A percentile compares a stretch with the other conserved stretches of the same genome.
These are phyloP conservation scores for Amphiprion clarkii DNA, from an alignment of 2,797 vertebrate species.

Conservation along the genomic window DNA sequence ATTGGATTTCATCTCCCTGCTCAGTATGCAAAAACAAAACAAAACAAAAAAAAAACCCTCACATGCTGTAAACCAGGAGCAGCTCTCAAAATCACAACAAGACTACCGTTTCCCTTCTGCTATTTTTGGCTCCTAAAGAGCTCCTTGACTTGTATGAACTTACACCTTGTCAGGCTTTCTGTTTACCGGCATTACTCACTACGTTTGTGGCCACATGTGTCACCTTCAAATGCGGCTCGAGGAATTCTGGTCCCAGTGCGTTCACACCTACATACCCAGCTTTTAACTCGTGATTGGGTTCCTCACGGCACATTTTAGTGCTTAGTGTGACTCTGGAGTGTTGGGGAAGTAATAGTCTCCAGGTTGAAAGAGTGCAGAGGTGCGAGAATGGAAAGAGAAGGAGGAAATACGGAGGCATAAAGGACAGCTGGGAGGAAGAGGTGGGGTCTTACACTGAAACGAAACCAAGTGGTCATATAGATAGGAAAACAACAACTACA, in stretches of 20 bases:
- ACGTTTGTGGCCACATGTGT: slow-evolving; percentile 30
- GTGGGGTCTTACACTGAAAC: slow-evolving; percentile 11
- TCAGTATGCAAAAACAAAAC: slow-evolving; percentile 3
- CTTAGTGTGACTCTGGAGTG: slow-evolving; percentile 58
- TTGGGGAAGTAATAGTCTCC: slow-evolving; percentile 62
- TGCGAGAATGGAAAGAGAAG: slow-evolving; percentile 40
- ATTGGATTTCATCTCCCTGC: slow-evolving; percentile 10
- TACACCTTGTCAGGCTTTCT: slow-evolving; percentile 7
- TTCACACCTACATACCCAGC: slow-evolving; percentile 49
- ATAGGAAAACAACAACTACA: background rate
- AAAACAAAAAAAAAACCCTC: background rate
- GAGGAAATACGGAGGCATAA: slow-evolving; percentile 54
- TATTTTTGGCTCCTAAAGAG: slow-evolving; percentile 9
- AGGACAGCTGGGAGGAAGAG: slow-evolving; percentile 7
- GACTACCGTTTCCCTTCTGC: background rate
- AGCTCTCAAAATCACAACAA: background rate
- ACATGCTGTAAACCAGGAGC: slow-evolving; percentile 7
- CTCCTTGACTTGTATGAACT: background rate
- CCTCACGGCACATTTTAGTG: slow-evolving; percentile 24
- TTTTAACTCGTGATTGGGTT: slow-evolving; percentile 43
- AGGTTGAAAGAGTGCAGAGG: slow-evolving; percentile 57
- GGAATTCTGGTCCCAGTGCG: slow-evolving; percentile 9
- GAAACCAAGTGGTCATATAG: background rate
- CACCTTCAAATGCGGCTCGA: slow-evolving; percentile 36
- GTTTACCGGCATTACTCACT: slow-evolving; percentile 5